Evolutionary conservation across 2,797 vertebrate genomes (phyloP).

Genomic region (Alectoris magna): DNA sequence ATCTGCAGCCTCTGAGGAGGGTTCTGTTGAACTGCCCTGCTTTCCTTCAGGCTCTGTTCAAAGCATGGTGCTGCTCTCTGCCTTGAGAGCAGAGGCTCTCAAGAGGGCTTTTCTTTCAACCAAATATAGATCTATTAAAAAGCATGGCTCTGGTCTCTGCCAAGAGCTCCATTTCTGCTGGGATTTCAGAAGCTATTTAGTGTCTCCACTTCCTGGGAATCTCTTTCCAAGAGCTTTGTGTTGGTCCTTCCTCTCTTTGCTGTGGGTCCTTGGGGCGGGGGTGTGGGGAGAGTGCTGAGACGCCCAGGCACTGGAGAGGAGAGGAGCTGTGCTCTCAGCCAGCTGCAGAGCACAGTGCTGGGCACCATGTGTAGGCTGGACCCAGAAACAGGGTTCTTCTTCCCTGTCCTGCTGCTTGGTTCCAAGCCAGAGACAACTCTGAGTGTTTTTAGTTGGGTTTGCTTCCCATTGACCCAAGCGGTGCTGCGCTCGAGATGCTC

Average conservation of each 20-base stretch:
- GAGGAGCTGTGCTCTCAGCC: not conserved
- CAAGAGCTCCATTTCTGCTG: slow-evolving; percentile 13
- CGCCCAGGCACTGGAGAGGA: accelerated
- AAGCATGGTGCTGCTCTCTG: not conserved
- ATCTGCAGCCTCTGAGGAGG: not conserved
- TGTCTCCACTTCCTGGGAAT: not conserved
- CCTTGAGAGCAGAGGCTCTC: slow-evolving; percentile 7
- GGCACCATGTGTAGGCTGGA: not conserved
- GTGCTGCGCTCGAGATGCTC: not conserved
- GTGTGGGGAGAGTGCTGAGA: accelerated
- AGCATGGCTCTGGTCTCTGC: not conserved
- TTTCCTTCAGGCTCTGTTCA: not conserved
- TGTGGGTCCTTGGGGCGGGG: not conserved
- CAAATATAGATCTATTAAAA: not conserved
- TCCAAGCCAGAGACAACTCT: not conserved
- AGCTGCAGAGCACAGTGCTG: not conserved
- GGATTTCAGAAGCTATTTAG: not conserved
- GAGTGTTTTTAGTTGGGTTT: not conserved
- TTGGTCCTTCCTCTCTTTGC: accelerated
- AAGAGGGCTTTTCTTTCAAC: not conserved
- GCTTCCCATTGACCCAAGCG: not conserved
- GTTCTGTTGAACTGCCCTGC: not conserved
- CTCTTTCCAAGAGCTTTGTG: not conserved
- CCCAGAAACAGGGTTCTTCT: accelerated
- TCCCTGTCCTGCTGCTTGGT: not conserved